phyloP scores from a whole-genome alignment of 2,888 invertebrate genomes.

The Machimus rusticus region DNA sequence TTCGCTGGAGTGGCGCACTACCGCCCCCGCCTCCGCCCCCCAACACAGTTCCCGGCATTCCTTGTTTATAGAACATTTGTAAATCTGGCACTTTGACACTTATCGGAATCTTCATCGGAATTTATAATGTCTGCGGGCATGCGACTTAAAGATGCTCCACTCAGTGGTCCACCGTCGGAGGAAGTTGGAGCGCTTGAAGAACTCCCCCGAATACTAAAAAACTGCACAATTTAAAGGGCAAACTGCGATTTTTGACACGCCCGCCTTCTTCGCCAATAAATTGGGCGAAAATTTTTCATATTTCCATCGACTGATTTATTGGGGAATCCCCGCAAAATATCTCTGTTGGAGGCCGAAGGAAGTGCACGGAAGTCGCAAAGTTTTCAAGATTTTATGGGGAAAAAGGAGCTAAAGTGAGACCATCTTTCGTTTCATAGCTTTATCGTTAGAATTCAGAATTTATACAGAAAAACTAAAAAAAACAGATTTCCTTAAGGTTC shows the following conservation, averaged over 20 bases:
- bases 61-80: slow-evolving; percentile 17
- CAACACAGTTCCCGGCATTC: neutral
- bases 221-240: neutral
- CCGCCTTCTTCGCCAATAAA: neutral
- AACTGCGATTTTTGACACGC: neutral
- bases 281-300: neutral
- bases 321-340: neutral
- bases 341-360: neutral
- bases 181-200: neutral
- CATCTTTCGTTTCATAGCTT: neutral
- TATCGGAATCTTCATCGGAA: slow-evolving; percentile 17
- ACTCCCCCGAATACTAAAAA: neutral
- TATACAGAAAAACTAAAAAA: neutral
- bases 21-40: neutral
- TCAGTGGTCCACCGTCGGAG: neutral
- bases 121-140: slow-evolving; percentile 1
- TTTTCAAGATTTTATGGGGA: neutral
- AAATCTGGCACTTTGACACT: slow-evolving; percentile 18
- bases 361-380: neutral
- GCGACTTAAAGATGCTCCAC: neutral
- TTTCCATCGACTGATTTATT: neutral
- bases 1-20: neutral
- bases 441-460: neutral
- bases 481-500: neutral
- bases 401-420: neutral